These are phyloP conservation scores for Rutilus rutilus DNA, from an alignment of 2,113 vertebrate genomes.

Conservation along the genomic window DNA sequence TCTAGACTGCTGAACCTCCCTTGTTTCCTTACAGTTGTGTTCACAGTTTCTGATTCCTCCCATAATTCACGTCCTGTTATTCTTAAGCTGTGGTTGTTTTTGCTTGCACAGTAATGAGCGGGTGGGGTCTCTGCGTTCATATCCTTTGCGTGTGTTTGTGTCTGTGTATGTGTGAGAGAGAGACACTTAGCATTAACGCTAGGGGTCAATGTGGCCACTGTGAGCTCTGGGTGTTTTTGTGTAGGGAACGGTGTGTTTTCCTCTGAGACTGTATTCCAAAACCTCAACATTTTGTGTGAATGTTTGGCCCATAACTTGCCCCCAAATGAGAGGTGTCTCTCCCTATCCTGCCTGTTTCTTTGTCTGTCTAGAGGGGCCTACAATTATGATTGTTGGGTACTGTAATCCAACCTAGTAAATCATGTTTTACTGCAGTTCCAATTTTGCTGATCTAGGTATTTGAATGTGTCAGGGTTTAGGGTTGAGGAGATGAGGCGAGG, in stretches of 20 bases:
- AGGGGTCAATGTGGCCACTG: constrained; percentile 19
- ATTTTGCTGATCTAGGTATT: not conserved
- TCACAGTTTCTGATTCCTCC: constrained; percentile 28
- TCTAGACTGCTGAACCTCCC: not conserved
- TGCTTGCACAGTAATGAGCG: constrained; percentile 46
- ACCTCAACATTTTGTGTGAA: constrained; percentile 22
- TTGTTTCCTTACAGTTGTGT: not conserved
- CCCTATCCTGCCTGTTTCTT: constrained; percentile 20
- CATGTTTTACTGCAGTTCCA: constrained; percentile 18
- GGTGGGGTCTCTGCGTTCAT: constrained; percentile 41
- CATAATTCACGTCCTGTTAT: constrained; percentile 46
- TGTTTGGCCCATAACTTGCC: constrained; percentile 10
- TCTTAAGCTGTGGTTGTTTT: constrained; percentile 45
- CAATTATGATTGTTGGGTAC: constrained; percentile 30
- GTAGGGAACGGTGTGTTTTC: constrained; percentile 1
- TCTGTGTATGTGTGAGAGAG: not conserved
- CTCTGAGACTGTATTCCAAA: not conserved
- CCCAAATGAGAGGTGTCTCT: constrained; percentile 34
- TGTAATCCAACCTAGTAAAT: constrained; percentile 5
- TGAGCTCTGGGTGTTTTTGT: not conserved
- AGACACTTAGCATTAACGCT: not conserved
- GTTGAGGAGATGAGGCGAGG: too few species aligned
- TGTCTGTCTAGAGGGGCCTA: not conserved
- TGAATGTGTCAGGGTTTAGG: not conserved
- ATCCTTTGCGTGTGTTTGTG: constrained; percentile 12